Percentiles rank a stretch among this genome's conserved stretches.
These are phyloP conservation scores for Erethizon dorsatum DNA, from an alignment of 2,797 vertebrate genomes.

Conservation along the genomic window DNA sequence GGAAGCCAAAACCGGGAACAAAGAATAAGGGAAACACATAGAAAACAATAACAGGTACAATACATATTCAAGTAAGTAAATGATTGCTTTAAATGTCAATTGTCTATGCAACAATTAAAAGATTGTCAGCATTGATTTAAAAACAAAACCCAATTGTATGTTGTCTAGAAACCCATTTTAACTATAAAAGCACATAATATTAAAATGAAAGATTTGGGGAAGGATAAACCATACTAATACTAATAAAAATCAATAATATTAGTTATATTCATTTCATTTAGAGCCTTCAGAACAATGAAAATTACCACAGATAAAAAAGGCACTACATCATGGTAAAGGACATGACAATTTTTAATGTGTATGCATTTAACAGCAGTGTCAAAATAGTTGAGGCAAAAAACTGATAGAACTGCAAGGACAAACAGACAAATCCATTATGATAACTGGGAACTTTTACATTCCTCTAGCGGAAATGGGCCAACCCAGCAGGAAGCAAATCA, in stretches of 20 bases:
- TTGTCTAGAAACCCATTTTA: slow-evolving; percentile 31
- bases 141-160: not conserved
- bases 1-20: not conserved
- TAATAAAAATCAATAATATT: slow-evolving; percentile 28
- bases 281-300: slow-evolving; percentile 21
- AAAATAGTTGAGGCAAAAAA: not conserved
- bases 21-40: not conserved
- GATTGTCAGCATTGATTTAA: not conserved
- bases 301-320: not conserved
- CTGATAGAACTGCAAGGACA: not conserved
- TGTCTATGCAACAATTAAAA: slow-evolving; percentile 8
- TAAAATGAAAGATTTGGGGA: slow-evolving; percentile 17
- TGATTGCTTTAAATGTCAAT: not conserved
- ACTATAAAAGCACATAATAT: not conserved
- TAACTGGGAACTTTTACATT: not conserved
- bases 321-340: not conserved
- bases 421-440: slow-evolving; percentile 8
- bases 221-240: not conserved
- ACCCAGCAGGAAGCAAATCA: slow-evolving; percentile 55
- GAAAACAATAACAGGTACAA: not conserved
- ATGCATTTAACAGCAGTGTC: not conserved
- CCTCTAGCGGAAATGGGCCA: slow-evolving; percentile 10
- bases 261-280: slow-evolving; percentile 16
- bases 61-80: not conserved
- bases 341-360: slow-evolving; percentile 15